phyloP scores from a whole-genome alignment of 2,888 invertebrate species.

The Pollenia labialis region DNA sequence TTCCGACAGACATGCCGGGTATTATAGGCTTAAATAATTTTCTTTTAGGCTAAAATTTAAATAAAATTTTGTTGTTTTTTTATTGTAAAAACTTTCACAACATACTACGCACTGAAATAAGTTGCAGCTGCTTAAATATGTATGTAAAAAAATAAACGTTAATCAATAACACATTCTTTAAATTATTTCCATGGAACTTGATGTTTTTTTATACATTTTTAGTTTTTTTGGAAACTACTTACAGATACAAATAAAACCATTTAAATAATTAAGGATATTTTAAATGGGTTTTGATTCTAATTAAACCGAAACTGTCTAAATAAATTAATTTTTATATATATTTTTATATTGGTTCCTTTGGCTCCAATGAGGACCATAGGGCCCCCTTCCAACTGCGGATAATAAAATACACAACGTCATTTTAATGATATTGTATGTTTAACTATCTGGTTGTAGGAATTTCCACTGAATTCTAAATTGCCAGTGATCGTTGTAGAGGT shows the following conservation, averaged over 20 bases:
- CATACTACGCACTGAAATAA: constrained; percentile 8
- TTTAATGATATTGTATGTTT: too few relatives aligned
- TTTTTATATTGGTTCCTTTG: too few relatives aligned
- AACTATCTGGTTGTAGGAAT: too few relatives aligned
- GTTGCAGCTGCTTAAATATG: constrained; percentile 5
- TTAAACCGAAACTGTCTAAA: not conserved
- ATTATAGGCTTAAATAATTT: too few relatives aligned
- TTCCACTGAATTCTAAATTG: too few relatives aligned
- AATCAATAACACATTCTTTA: constrained; percentile 44
- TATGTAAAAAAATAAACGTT: constrained; percentile 8
- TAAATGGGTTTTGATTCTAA: constrained; percentile 2
- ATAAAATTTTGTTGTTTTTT: too few relatives aligned
- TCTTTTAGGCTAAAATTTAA: too few relatives aligned
- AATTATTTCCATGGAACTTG: not conserved
- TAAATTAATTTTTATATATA: not conserved
- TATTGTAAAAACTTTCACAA: not conserved
- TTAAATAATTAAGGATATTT: constrained; percentile 6
- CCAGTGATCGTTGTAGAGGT: too few relatives aligned
- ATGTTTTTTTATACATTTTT: not conserved
- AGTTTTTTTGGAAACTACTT: not conserved
- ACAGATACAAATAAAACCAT: constrained; percentile 3
- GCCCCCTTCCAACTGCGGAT: too few relatives aligned
- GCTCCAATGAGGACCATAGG: too few relatives aligned
- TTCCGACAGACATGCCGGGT: too few relatives aligned
- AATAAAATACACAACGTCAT: too few relatives aligned